These are phyloP conservation scores for Drosophila lacertosa DNA, from an alignment of 1,140 invertebrate genomes.

Conservation along the genomic window DNA sequence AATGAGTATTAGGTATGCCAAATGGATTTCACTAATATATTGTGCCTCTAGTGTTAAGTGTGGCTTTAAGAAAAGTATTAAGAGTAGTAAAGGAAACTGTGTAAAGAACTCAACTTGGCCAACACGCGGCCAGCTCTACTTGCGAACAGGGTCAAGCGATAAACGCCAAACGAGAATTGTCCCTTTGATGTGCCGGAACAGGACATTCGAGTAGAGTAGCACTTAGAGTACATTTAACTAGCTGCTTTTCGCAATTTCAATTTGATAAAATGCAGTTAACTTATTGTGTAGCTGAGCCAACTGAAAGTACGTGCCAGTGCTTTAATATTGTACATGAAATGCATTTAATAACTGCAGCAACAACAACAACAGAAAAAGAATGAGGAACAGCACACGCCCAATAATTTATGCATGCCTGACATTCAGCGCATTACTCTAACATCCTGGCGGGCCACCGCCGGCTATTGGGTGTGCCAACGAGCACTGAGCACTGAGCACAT, in stretches of 20 bases:
- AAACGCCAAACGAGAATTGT: conserved; percentile 4
- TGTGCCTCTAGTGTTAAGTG: too few relatives aligned
- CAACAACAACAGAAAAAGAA: not conserved
- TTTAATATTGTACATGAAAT: conserved; percentile 58
- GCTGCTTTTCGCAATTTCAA: conserved; percentile 7
- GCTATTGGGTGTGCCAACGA: conserved; percentile 2
- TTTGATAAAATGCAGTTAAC: conserved; percentile 38
- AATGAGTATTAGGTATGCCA: too few relatives aligned
- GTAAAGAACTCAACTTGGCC: too few relatives aligned
- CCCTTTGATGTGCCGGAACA: conserved; percentile 2
- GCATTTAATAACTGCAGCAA: conserved; percentile 60
- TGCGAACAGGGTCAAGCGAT: not conserved
- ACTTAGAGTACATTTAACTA: not conserved
- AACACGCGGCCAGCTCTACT: not conserved
- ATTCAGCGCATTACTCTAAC: conserved; percentile 29
- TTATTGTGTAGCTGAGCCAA: conserved; percentile 20
- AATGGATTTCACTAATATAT: too few relatives aligned
- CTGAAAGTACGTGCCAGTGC: conserved; percentile 10
- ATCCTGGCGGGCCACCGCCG: conserved; percentile 7
- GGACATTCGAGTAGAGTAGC: conserved; percentile 1
- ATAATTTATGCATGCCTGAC: conserved; percentile 46
- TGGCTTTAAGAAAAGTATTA: too few relatives aligned
- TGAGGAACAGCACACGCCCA: conserved; percentile 9
- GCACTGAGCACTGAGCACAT: not conserved
- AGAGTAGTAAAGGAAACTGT: too few relatives aligned